A percentile compares a stretch with the other conserved stretches of the same genome.
phyloP scores from a whole-genome alignment of 2,888 invertebrate species.

The Sceliomorpha sp. region DNA sequence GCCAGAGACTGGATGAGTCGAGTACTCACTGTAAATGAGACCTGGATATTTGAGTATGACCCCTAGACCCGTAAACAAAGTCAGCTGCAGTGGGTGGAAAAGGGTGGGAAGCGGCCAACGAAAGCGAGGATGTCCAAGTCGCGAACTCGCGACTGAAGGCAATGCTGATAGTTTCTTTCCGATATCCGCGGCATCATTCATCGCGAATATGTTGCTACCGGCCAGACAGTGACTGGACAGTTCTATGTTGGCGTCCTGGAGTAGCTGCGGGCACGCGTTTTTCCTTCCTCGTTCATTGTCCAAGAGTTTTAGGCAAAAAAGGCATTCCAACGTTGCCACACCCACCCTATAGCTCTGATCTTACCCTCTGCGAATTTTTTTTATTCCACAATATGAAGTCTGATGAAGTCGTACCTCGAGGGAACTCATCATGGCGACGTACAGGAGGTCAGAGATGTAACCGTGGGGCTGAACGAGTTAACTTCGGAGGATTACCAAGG shows the following conservation, averaged over 20 bases:
- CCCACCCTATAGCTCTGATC: no score
- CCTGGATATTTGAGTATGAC: slow-evolving; percentile 1
- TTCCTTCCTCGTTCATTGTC: no score
- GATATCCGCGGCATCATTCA: neutral
- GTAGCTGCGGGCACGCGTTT: no score
- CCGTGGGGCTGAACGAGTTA: neutral
- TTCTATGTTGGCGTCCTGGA: no score
- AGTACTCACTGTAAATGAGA: neutral
- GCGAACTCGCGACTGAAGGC: neutral
- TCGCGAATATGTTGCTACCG: no score
- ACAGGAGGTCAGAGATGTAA: neutral
- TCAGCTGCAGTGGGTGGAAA: no score
- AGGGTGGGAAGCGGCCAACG: no score
- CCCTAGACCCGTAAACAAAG: neutral
- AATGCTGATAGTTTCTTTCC: slow-evolving; percentile 1
- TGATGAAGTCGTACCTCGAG: neutral
- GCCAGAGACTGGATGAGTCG: no score
- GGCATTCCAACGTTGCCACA: neutral
- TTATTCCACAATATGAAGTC: no score
- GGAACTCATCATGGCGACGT: slow-evolving; percentile 3
- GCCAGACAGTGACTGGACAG: no score
- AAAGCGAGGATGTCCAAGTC: slow-evolving; percentile 4
- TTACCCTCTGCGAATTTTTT: slow-evolving; percentile 1
- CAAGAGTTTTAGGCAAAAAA: no score
- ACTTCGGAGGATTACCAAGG: neutral